phyloP scores from a whole-genome alignment of 2,888 invertebrate genomes.

The Nebria brevicollis region DNA sequence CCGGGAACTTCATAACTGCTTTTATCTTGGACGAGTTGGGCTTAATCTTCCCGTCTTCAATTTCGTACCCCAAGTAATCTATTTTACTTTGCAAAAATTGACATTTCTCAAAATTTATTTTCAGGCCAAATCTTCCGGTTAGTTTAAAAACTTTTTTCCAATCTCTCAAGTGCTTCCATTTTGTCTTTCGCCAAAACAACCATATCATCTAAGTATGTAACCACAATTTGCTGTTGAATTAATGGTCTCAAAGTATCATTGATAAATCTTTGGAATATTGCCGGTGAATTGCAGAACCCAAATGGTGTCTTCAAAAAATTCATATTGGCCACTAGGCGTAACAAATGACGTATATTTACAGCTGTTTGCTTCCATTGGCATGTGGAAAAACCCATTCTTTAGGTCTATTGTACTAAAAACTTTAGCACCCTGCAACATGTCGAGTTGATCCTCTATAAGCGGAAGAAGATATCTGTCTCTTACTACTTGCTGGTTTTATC shows the following conservation, averaged over 20 bases:
- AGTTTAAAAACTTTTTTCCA: conserved; percentile 51
- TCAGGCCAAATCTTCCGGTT: conserved; percentile 50
- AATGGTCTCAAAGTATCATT: conserved; percentile 54
- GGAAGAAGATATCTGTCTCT: conserved; percentile 52
- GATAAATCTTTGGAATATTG: too few species aligned
- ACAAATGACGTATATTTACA: background rate
- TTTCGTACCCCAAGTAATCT: conserved; percentile 40
- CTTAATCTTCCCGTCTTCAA: conserved; percentile 28
- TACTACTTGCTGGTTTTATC: conserved; percentile 49
- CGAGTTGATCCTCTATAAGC: conserved; percentile 51
- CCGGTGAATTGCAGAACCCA: too few species aligned
- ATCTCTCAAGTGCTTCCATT: conserved; percentile 50
- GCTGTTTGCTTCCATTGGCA: conserved; percentile 50
- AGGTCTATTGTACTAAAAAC: conserved; percentile 50
- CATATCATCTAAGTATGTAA: conserved; percentile 52
- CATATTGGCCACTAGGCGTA: too few species aligned
- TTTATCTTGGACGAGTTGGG: conserved; percentile 42
- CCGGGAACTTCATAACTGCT: conserved; percentile 48
- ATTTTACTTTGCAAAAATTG: conserved; percentile 53
- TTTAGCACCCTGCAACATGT: conserved; percentile 45
- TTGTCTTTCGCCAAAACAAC: conserved; percentile 48
- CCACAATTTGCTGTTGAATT: conserved; percentile 43
- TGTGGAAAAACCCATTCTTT: conserved; percentile 55
- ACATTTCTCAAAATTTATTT: conserved; percentile 57
- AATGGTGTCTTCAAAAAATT: too few species aligned